These are phyloP conservation scores for Bathynomus jamesi DNA, from an alignment of 1,140 invertebrate genomes.

Conservation along the genomic window DNA sequence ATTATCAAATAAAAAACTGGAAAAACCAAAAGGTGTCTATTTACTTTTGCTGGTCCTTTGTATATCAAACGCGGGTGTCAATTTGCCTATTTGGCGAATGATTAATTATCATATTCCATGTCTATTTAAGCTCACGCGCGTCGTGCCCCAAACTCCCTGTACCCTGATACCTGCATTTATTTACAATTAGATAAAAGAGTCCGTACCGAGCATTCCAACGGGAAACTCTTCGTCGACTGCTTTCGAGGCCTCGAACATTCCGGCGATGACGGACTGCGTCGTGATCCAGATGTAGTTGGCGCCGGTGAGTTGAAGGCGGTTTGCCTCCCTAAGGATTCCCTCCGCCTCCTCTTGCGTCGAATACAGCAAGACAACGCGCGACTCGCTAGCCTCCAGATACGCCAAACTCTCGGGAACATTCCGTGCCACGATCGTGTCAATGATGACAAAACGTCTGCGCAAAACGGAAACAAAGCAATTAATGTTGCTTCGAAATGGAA, in stretches of 20 bases:
- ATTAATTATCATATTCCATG: no score
- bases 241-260: constrained; percentile 40
- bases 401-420: constrained; percentile 44
- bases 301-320: constrained; percentile 75
- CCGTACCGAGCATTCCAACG: constrained; percentile 82
- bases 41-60: no score
- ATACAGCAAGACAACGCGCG: constrained; percentile 86
- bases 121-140: no score
- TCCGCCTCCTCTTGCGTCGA: constrained; percentile 61
- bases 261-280: constrained; percentile 80
- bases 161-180: no score
- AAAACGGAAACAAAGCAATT: no score
- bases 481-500: no score
- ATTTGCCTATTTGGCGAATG: no score
- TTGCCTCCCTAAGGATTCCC: constrained; percentile 71
- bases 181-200: not conserved
- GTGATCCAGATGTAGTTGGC: constrained; percentile 93
- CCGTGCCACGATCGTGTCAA: constrained; percentile 26
- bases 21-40: no score
- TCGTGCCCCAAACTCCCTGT: not conserved
- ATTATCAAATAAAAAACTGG: no score
- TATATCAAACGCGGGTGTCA: no score
- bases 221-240: constrained; percentile 71
- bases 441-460: constrained; percentile 26
- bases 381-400: constrained; percentile 79